Evolutionary conservation across 2,113 vertebrate species (phyloP).

Genomic region (Tragulus kanchil): DNA sequence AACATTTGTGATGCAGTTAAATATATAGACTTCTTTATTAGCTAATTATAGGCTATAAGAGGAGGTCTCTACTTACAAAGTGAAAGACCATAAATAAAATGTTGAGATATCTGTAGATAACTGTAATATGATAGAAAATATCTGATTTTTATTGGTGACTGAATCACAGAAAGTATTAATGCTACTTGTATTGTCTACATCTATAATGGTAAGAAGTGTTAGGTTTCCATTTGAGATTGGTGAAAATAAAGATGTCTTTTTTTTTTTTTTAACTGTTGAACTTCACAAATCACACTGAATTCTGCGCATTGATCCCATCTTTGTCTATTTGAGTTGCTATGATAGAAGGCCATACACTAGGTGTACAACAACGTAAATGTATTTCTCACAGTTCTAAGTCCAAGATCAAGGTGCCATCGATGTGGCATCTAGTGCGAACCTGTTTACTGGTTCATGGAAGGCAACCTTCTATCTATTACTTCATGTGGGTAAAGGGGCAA

Average conservation of each 20-base stretch:
- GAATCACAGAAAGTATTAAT: background rate
- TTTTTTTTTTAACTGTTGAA: background rate
- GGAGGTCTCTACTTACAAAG: background rate
- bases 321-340: background rate
- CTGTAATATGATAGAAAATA: background rate
- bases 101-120: background rate
- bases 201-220: conserved; percentile 18
- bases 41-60: background rate
- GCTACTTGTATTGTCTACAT: background rate
- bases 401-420: background rate
- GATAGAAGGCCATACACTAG: background rate
- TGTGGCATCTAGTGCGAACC: background rate
- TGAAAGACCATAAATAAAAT: background rate
- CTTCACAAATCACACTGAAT: background rate
- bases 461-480: background rate
- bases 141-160: background rate
- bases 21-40: background rate
- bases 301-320: background rate
- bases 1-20: background rate
- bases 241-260: conserved; percentile 28
- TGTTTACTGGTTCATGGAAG: background rate
- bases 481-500: background rate
- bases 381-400: background rate
- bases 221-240: conserved; percentile 26
- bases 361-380: background rate